These are phyloP conservation scores for Erebia epiphron DNA, from an alignment of 2,888 invertebrate genomes.

Conservation along the genomic window DNA sequence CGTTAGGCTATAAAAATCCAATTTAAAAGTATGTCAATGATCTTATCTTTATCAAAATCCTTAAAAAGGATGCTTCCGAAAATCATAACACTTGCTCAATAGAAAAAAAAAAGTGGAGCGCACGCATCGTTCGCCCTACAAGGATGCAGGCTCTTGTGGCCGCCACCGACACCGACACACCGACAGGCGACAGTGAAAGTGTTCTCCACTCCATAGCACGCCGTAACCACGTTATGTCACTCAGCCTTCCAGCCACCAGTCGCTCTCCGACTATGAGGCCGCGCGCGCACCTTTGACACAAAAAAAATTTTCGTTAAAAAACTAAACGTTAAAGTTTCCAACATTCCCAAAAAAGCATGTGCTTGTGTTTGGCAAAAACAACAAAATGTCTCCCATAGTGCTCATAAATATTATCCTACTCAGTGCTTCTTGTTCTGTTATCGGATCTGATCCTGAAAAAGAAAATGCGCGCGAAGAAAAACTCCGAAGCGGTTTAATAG, in stretches of 20 bases:
- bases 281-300: constrained; percentile 63
- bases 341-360: constrained; percentile 51
- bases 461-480: constrained; percentile 72
- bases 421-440: constrained; percentile 57
- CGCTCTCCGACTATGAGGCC: constrained; percentile 68
- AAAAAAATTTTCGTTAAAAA: constrained; percentile 36
- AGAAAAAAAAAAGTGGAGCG: constrained; percentile 32
- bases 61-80: constrained; percentile 1
- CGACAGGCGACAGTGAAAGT: constrained; percentile 69
- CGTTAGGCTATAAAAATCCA: no score
- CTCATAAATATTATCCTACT: constrained; percentile 52
- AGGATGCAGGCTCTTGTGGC: constrained; percentile 50
- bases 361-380: constrained; percentile 53
- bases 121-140: constrained; percentile 49
- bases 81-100: not conserved
- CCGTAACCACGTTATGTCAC: constrained; percentile 78
- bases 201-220: constrained; percentile 45
- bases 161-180: constrained; percentile 18
- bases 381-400: constrained; percentile 67
- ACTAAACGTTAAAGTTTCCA: constrained; percentile 34
- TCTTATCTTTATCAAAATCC: not conserved
- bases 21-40: no score
- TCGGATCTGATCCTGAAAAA: constrained; percentile 55
- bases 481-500: constrained; percentile 70
- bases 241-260: constrained; percentile 54